Evolutionary conservation across 2,888 invertebrate species (phyloP), one percentile per base, ranked within the genome.

Genomic region (Agrotis segetum): DNA sequence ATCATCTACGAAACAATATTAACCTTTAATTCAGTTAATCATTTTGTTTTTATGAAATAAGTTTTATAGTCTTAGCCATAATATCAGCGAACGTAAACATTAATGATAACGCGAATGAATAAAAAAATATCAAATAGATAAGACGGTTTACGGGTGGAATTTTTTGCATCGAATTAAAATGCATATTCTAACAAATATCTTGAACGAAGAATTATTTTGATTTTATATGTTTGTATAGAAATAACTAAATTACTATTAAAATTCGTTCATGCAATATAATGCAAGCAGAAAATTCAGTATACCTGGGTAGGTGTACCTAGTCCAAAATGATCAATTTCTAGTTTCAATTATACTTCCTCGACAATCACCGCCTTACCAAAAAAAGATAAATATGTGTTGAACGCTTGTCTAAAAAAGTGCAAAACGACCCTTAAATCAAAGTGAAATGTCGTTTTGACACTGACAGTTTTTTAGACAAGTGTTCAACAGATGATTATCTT

Each of bases 21-120:
- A 55, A 56, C n/a, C 56, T 56, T 34, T 6, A 56, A 46, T 16
- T 46, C 5, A 14, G 49, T 50, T 24, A 17, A 46, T 40, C 50
- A 75, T 19, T 24, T 24, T 58, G 46, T 58, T 47, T n/a, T 40
- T 2, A 24, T 65, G 49, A 50, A 73, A 67, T 17, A 21, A 11
- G n/a, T 56, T 49, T 21, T 44, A 13, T 17, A n/a, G 44, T 56
- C 14, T 29, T 34, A 46, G 21, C 34, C 19, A 40, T 58, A 19
- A 44, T 73, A 71, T 55, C 74, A 49, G 47, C 1, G 7, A 64
- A 21, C 40, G 65, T 74, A 74, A 55, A 71, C 40, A 71, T 29
- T 52, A 19, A 40, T 0, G 71, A 71, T 65, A 65, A 19, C 3
- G 6, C 7, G 9, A 4, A 7, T 53, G 34, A 63, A 71, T 53